phyloP scores from a whole-genome alignment of 2,888 invertebrate species.

The Polyommatus icarus region DNA sequence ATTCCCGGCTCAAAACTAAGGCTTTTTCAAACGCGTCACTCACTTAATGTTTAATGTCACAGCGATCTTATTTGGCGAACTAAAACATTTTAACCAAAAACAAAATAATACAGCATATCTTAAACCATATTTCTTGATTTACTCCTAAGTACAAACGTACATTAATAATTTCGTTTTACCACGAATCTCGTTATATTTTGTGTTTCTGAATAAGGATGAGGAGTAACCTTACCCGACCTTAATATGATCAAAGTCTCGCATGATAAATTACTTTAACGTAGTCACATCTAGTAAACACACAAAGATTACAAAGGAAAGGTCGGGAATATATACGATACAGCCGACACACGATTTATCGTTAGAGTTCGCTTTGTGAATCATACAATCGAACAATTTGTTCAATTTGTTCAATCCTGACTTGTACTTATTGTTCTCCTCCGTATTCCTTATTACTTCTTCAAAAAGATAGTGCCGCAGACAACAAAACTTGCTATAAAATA shows the following conservation, averaged over 20 bases:
- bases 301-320: constrained; percentile 35
- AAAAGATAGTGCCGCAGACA: background rate
- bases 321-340: constrained; percentile 36
- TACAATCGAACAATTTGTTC: constrained; percentile 39
- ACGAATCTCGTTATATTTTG: constrained; percentile 5
- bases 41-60: too few relatives aligned
- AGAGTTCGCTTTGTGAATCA: constrained; percentile 36
- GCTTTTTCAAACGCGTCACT: background rate
- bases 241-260: constrained; percentile 15
- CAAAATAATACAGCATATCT: background rate
- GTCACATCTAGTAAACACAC: constrained; percentile 32
- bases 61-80: too few relatives aligned
- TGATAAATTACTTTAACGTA: constrained; percentile 27
- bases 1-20: background rate
- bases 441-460: constrained; percentile 23
- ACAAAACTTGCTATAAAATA: background rate
- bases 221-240: constrained; percentile 15
- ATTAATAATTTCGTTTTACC: background rate
- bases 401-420: constrained; percentile 33
- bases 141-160: constrained; percentile 1
- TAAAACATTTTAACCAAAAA: background rate
- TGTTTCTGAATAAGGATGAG: background rate
- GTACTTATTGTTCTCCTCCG: constrained; percentile 31
- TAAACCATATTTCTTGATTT: background rate
- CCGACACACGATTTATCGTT: constrained; percentile 40